Evolutionary conservation across 2,113 vertebrate genomes (phyloP).

Genomic region (Sinosuthora webbiana): DNA sequence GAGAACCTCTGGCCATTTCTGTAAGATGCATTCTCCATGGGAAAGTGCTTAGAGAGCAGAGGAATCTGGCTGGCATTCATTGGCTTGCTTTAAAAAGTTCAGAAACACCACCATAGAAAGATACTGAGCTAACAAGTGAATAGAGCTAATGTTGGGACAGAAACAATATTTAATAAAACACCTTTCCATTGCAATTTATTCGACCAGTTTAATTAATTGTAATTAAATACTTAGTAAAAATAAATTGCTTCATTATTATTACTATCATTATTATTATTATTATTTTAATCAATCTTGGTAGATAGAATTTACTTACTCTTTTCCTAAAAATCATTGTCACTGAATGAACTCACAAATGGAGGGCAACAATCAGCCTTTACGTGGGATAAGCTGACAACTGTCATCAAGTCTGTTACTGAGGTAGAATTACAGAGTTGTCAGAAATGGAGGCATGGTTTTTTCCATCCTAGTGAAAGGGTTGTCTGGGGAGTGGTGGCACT

Average conservation of each 20-base stretch:
- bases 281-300: neutral
- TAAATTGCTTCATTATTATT: neutral
- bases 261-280: no score
- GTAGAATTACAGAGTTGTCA: neutral
- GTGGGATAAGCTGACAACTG: neutral
- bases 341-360: neutral
- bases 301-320: neutral
- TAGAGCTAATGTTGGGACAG: neutral
- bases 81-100: neutral
- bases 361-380: neutral
- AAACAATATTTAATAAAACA: neutral
- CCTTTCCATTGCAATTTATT: neutral
- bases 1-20: neutral
- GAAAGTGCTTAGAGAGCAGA: neutral
- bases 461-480: neutral
- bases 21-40: neutral
- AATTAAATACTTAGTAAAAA: neutral
- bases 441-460: neutral
- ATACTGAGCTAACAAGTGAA: neutral
- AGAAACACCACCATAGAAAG: neutral
- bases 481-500: neutral
- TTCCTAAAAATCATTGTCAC: neutral
- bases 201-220: neutral
- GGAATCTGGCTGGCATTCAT: neutral
- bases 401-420: neutral